phyloP scores from a whole-genome alignment of 2,797 vertebrate species.

The Ataeniobius toweri region DNA sequence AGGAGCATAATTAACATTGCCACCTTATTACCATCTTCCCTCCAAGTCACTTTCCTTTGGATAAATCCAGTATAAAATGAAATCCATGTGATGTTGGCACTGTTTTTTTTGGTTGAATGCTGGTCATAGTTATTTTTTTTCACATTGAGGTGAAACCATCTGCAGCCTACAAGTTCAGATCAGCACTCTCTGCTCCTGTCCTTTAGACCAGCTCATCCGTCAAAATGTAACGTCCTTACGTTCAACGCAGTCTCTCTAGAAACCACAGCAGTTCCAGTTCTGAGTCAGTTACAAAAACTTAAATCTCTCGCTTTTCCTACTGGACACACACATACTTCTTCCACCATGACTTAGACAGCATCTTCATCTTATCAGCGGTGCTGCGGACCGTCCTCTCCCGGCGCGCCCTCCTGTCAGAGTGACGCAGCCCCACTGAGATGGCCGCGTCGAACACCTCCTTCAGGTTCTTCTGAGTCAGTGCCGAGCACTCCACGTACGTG shows the following conservation, averaged over 20 bases:
- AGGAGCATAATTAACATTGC: conserved; percentile 26
- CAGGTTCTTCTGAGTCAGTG: conserved; percentile 89
- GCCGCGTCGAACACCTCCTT: conserved; percentile 89
- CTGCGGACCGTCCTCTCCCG: conserved; percentile 81
- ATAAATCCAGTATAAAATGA: conserved; percentile 36
- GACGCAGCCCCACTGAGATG: conserved; percentile 81
- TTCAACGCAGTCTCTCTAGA: conserved; percentile 36
- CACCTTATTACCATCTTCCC: conserved; percentile 19
- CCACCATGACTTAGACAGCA: conserved; percentile 89
- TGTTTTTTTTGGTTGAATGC: conserved; percentile 56
- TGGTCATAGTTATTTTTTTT: conserved; percentile 48
- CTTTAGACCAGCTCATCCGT: conserved; percentile 28
- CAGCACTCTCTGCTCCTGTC: conserved; percentile 27
- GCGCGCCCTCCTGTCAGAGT: conserved; percentile 75
- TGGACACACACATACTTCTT: conserved; percentile 87
- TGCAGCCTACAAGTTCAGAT: conserved; percentile 22
- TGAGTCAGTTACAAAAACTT: conserved; percentile 16
- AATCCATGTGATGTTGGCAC: conserved; percentile 45
- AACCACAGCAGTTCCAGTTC: conserved; percentile 39
- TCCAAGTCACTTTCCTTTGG: conserved; percentile 40
- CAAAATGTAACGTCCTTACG: conserved; percentile 27
- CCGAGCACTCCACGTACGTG: conserved; percentile 86
- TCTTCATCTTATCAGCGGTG: conserved; percentile 87
- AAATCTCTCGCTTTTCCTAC: conserved; percentile 48
- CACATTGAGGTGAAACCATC: conserved; percentile 24